A percentile compares a stretch with the other conserved stretches of the same genome.
These are phyloP conservation scores for Urosaurus nigricauda DNA, from an alignment of 2,797 vertebrate genomes.

Conservation along the genomic window DNA sequence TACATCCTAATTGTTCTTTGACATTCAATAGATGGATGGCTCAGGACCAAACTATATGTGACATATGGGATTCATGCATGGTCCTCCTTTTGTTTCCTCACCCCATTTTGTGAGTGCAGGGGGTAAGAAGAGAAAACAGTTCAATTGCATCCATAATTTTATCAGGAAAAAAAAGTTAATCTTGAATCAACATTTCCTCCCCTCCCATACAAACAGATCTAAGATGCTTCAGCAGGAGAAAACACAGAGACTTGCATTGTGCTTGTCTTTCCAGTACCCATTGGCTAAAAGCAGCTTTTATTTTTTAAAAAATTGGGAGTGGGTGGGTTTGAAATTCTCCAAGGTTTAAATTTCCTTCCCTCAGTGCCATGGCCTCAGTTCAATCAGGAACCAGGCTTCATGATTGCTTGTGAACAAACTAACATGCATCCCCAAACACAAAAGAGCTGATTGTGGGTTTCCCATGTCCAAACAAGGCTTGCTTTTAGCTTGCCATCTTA, in stretches of 20 bases:
- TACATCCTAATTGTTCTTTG: constrained; percentile 26
- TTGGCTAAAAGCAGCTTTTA: background rate
- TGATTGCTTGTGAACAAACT: background rate
- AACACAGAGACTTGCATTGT: background rate
- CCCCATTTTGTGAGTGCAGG: background rate
- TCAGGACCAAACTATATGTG: background rate
- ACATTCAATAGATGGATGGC: constrained; percentile 4
- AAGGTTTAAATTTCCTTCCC: no score
- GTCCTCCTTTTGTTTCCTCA: background rate
- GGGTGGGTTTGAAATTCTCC: no score
- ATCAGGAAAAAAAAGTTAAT: background rate
- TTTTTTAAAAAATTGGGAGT: background rate
- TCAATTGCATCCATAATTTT: background rate
- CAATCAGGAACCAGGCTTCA: background rate
- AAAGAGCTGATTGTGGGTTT: background rate
- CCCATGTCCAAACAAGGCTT: background rate
- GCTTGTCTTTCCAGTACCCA: background rate
- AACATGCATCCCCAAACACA: background rate
- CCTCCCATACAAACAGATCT: background rate
- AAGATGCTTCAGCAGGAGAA: background rate
- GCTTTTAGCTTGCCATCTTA: background rate
- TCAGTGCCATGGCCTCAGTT: background rate
- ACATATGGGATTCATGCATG: background rate
- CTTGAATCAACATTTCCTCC: background rate
- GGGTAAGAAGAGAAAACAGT: no score